Evolutionary conservation across 37 sponge, comb jelly and placozoan genomes (phyloP), one percentile per base, ranked within the genome.

Genomic region (Mnemiopsis leidyi): DNA sequence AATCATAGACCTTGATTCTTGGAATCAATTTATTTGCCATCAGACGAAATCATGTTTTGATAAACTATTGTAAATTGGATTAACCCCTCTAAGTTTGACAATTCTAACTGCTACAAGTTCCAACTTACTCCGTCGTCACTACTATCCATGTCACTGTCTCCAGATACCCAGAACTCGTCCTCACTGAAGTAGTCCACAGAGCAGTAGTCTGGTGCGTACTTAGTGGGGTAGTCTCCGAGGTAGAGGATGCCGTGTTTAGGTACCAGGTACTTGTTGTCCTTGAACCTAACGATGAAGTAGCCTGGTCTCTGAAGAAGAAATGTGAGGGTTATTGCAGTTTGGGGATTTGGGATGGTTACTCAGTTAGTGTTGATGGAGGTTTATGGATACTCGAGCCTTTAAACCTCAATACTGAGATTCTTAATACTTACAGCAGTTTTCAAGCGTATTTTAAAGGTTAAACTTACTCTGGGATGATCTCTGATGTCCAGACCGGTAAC

Each of bases 161-260:
- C 75, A 5, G 26, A n/a, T 5, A 71, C n/a, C 75, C 75, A 71
- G 75, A 71, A 71, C 75, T 71, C 75, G 20, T 71, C 75, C n/a
- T 71, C 30, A 71, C 30, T 28, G 5, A 7, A 13, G 75, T 29
- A 71, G 75, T 71, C 75, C 21, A 29, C n/a, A 28, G 75, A 29
- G 30, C 75, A 71, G 30, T 71, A 71, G 30, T 71, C 75, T 29
- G 75, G 75, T 29, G 75, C 75, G 75, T 71, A 71, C 5, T 18
- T 28, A 71, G 75, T 28, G 75, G 75, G 75, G 75, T 71, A 71
- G 75, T 71, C 75, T 71, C 75, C 75, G 20, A 71, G 75, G 75
- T 71, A 71, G 3, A 71, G 26, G 75, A 71, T 28, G 3, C 75
- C 75, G 75, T 71, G 75, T 28, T 71, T 71, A 7, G 75, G 75